Conservation (phyloP, 1,140 invertebrate species). For the Stegodyphus dumicola region DNA sequence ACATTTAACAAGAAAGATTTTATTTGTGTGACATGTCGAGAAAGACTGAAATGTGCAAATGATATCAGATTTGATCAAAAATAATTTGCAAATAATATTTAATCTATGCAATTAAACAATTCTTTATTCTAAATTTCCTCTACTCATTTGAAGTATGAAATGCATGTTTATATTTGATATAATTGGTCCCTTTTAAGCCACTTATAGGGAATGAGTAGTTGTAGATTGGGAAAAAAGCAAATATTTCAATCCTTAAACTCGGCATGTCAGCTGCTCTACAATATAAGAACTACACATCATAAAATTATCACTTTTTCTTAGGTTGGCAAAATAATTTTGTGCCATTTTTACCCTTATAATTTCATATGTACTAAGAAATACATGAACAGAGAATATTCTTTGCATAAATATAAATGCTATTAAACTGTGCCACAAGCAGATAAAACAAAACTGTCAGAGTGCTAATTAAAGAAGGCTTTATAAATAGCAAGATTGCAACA, state of each 20-base stretch:
- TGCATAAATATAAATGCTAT: background rate
- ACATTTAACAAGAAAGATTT: background rate
- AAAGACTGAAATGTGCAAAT: background rate
- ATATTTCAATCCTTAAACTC: background rate
- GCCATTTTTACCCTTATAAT: background rate
- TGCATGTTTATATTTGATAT: slow-evolving; percentile 1
- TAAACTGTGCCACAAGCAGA: background rate
- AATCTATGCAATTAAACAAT: background rate
- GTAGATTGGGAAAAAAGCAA: background rate
- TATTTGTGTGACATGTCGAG: background rate
- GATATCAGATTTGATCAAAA: background rate
- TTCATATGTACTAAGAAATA: background rate
- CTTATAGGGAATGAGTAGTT: slow-evolving; percentile 20
- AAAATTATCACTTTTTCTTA: background rate
- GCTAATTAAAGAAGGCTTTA: background rate
- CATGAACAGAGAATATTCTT: background rate
- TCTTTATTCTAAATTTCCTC: background rate
- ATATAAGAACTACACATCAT: background rate
- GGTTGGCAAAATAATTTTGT: slow-evolving; percentile 4
- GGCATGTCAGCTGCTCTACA: background rate
- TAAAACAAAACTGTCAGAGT: background rate
- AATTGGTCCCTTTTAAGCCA: slow-evolving; percentile 56
- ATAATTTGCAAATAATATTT: background rate
- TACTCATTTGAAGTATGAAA: slow-evolving; percentile 19
- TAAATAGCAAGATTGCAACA: background rate